Conservation (phyloP, 1,140 invertebrate species). For the Drosophila sulfurigaster region DNA sequence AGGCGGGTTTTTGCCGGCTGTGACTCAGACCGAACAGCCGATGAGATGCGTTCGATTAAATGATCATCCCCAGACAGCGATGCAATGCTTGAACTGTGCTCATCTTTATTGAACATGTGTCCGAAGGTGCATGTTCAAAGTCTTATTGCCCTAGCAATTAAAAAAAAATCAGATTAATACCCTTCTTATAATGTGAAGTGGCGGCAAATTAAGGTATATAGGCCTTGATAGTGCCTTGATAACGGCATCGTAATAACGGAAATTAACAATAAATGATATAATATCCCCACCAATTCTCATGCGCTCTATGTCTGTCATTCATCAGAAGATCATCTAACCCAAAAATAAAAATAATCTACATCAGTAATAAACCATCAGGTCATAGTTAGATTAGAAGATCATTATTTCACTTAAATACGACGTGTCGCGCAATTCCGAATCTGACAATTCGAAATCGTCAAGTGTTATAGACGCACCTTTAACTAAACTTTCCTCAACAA, state of each 20-base stretch:
- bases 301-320: neutral
- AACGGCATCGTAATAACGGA: neutral
- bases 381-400: neutral
- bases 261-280: neutral
- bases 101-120: neutral
- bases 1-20: neutral
- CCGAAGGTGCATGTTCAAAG: slow-evolving; percentile 4
- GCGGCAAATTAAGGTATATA: neutral
- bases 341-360: neutral
- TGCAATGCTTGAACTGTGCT: neutral
- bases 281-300: neutral
- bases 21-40: slow-evolving; percentile 21
- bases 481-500: neutral
- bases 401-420: slow-evolving; percentile 26
- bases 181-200: neutral
- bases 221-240: neutral
- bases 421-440: neutral
- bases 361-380: neutral
- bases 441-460: slow-evolving; percentile 5
- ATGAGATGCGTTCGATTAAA: neutral
- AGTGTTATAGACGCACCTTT: neutral
- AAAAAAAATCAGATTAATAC: neutral
- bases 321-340: too few relatives aligned
- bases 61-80: neutral
- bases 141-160: neutral